Percentiles rank a stretch among this genome's conserved stretches.
These are phyloP conservation scores for Drosophila littoralis DNA, from an alignment of 1,140 invertebrate species.

Conservation along the genomic window DNA sequence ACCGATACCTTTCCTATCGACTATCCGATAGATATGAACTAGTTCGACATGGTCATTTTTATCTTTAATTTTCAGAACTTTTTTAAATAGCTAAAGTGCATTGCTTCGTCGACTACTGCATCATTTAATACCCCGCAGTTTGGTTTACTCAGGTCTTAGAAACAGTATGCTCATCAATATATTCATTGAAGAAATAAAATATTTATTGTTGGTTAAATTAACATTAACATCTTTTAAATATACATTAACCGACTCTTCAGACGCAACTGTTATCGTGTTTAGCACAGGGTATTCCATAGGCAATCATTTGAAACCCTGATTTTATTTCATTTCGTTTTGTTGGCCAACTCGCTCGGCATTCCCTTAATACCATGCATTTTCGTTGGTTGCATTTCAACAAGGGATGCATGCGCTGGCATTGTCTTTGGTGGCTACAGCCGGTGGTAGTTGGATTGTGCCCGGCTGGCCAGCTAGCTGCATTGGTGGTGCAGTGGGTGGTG, in stretches of 20 bases:
- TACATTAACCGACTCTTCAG: too few species aligned
- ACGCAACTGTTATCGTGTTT: too few species aligned
- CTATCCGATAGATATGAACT: background rate
- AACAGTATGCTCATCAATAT: background rate
- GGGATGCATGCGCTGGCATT: conserved; percentile 58
- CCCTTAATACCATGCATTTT: conserved; percentile 80
- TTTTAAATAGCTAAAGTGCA: background rate
- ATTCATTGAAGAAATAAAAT: too few species aligned
- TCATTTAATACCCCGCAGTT: background rate
- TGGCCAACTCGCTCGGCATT: conserved; percentile 72
- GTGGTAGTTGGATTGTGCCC: conserved; percentile 28
- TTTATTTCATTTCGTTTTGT: conserved; percentile 53
- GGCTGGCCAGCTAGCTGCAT: conserved; percentile 6
- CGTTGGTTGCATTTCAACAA: conserved; percentile 73
- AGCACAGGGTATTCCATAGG: conserved; percentile 18
- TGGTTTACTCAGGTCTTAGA: background rate
- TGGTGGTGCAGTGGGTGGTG: conserved; percentile 4
- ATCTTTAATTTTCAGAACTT: background rate
- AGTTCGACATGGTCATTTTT: too few species aligned
- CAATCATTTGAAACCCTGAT: background rate
- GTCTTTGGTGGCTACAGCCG: conserved; percentile 62
- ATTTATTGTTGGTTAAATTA: too few species aligned
- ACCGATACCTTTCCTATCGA: background rate
- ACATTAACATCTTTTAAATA: too few species aligned
- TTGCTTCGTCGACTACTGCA: background rate